Conservation (phyloP, 2,113 vertebrate genomes). For the Psittacula cyanocephala region DNA sequence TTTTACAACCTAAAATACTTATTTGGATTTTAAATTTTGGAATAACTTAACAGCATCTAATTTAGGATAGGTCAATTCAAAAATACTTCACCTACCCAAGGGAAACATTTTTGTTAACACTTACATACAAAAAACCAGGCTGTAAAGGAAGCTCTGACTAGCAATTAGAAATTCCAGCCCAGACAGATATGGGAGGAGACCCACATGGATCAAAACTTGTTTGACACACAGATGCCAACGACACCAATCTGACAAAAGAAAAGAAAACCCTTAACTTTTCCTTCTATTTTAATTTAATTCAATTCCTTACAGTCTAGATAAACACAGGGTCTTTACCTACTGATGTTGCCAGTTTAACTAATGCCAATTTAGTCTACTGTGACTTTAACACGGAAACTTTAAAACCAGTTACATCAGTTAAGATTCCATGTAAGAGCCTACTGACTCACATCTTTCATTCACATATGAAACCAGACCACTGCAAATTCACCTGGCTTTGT, state of each 20-base stretch:
- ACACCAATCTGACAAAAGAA: constrained; percentile 69
- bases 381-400: not conserved
- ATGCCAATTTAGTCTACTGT: not conserved
- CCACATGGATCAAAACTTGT: constrained; percentile 70
- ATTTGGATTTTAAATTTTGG: not conserved
- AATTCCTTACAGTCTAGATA: constrained; percentile 55
- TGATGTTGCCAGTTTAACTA: not conserved
- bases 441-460: not conserved
- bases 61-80: constrained; percentile 54
- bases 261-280: constrained; percentile 63
- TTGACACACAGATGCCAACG: constrained; percentile 67
- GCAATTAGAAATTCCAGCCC: constrained; percentile 66
- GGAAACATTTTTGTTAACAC: constrained; percentile 63
- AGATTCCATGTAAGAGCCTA: not conserved
- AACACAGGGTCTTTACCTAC: constrained; percentile 24
- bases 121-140: constrained; percentile 68
- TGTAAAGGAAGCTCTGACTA: constrained; percentile 68
- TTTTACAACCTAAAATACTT: not conserved
- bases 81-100: constrained; percentile 56
- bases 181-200: constrained; percentile 65
- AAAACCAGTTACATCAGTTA: not conserved
- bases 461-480: not conserved
- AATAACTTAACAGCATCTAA: constrained; percentile 29
- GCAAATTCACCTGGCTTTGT: not conserved
- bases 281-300: constrained; percentile 32